phyloP scores from a whole-genome alignment of 2,797 vertebrate species.

The Knipowitschia caucasica region DNA sequence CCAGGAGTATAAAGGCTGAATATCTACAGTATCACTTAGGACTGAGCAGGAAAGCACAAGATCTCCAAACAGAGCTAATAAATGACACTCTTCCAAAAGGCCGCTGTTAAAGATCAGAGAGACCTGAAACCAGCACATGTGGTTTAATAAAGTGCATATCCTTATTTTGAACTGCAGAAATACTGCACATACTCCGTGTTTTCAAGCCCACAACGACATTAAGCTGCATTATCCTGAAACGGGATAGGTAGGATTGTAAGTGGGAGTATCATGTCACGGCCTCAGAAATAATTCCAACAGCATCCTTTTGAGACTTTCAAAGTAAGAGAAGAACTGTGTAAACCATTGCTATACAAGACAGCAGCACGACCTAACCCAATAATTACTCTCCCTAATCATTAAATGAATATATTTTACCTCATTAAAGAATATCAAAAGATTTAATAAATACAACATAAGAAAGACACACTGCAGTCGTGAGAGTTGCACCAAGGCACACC shows the following conservation, averaged over 20 bases:
- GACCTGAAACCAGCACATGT: background rate
- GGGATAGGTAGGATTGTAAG: constrained; percentile 56
- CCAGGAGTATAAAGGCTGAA: background rate
- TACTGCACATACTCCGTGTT: constrained; percentile 26
- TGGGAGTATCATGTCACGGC: constrained; percentile 25
- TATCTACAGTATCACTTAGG: constrained; percentile 19
- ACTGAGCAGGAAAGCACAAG: constrained; percentile 40
- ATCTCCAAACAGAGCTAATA: constrained; percentile 47
- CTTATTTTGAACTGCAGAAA: background rate
- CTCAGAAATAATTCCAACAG: rapidly evolving
- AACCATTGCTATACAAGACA: too few relatives aligned
- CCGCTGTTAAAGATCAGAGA: background rate
- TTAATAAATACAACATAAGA: too few relatives aligned
- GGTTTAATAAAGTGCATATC: too few relatives aligned
- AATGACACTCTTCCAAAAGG: constrained; percentile 15
- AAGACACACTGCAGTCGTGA: too few relatives aligned
- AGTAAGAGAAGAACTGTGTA: constrained; percentile 29
- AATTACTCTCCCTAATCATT: too few relatives aligned
- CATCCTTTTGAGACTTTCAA: constrained; percentile 9
- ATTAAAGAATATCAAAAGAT: too few relatives aligned
- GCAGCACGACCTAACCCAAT: too few relatives aligned
- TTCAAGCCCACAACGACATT: constrained; percentile 47
- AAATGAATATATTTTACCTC: too few relatives aligned
- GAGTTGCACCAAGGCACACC: too few relatives aligned
- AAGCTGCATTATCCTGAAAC: constrained; percentile 73